phyloP scores from a whole-genome alignment of 1,140 invertebrate species.

The Orchestia grillus region DNA sequence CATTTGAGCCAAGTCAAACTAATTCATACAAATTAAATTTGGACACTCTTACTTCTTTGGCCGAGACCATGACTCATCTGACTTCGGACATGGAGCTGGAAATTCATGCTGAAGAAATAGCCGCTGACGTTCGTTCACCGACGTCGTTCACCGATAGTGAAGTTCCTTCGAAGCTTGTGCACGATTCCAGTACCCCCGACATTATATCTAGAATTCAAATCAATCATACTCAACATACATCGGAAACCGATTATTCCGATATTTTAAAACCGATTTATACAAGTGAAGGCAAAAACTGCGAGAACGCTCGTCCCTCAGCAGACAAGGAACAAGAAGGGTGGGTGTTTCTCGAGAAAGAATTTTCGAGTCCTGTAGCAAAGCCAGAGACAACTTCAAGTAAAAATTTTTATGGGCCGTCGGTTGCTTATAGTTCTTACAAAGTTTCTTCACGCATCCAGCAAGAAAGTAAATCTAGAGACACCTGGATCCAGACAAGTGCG shows the following conservation, averaged over 20 bases:
- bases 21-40: not conserved
- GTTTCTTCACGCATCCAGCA: not conserved
- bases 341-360: constrained; percentile 32
- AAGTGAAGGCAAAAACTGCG: not conserved
- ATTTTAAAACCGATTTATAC: not conserved
- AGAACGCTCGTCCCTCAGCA: not conserved
- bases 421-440: constrained; percentile 8
- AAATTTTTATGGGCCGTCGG: constrained; percentile 4
- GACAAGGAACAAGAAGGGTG: constrained; percentile 9
- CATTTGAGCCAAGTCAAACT: not conserved
- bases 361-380: constrained; percentile 54
- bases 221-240: not conserved
- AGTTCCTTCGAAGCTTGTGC: not conserved
- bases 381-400: constrained; percentile 44
- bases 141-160: not conserved
- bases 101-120: not conserved
- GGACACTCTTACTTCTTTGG: not conserved
- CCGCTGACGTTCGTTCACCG: too few species aligned
- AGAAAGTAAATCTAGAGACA: constrained; percentile 3
- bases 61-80: not conserved
- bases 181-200: constrained; percentile 22
- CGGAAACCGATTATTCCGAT: not conserved
- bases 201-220: constrained; percentile 40
- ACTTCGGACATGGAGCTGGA: constrained; percentile 11
- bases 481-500: constrained; percentile 30